A percentile compares a stretch with the other conserved stretches of the same genome.
These are phyloP conservation scores for Knipowitschia caucasica DNA, from an alignment of 2,797 vertebrate species.

Conservation along the genomic window DNA sequence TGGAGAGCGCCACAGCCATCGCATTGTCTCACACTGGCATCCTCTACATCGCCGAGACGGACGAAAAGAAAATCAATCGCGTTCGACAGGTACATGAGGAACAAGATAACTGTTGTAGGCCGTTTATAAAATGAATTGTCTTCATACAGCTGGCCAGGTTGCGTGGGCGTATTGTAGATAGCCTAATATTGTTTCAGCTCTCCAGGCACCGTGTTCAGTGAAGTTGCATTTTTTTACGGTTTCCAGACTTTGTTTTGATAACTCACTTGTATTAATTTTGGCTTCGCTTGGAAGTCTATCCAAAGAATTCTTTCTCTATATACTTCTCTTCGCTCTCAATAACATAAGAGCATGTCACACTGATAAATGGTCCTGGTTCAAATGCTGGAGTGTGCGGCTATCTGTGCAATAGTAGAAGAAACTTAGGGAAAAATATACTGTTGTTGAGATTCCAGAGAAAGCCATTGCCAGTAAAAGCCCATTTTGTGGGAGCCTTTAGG, in stretches of 20 bases:
- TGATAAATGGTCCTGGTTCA: no score
- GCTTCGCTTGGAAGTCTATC: constrained; percentile 9
- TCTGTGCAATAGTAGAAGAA: no score
- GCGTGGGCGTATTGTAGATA: constrained; percentile 28
- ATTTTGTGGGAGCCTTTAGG: no score
- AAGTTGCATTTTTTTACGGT: not conserved
- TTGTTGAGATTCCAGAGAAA: no score
- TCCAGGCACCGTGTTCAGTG: constrained; percentile 19
- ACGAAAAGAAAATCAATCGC: constrained; percentile 98
- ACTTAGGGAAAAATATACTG: no score
- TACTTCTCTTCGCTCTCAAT: not conserved
- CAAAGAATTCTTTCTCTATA: constrained; percentile 7
- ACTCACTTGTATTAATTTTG: constrained; percentile 22
- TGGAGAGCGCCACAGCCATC: constrained; percentile 96
- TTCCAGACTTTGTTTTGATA: constrained; percentile 27
- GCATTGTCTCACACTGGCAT: constrained; percentile 93
- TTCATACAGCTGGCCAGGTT: constrained; percentile 28
- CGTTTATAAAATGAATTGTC: constrained; percentile 24
- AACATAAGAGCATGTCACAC: not conserved
- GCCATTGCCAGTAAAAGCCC: no score
- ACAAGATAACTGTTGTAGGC: not conserved
- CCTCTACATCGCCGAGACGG: constrained; percentile 97
- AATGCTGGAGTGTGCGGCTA: no score
- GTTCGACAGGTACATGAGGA: constrained; percentile 81
- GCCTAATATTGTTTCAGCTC: constrained; percentile 31